Conservation (phyloP, 2,113 vertebrate species). For the Xenus cinereus region DNA sequence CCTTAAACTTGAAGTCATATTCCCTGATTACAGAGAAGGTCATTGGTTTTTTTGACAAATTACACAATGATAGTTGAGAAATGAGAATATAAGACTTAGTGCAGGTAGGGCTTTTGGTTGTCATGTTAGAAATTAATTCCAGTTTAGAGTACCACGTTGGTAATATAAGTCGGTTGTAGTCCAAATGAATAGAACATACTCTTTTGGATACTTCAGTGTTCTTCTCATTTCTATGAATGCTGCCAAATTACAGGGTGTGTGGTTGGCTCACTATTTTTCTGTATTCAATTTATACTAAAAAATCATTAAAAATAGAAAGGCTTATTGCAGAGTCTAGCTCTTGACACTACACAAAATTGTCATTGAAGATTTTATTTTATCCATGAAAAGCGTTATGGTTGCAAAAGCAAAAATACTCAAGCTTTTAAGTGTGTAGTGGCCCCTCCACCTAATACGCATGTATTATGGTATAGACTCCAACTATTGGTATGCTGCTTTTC, state of each 20-base stretch:
- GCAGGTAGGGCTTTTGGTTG: not conserved
- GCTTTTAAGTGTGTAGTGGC: not conserved
- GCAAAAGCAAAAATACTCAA: not conserved
- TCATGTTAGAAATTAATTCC: not conserved
- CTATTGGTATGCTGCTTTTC: not conserved
- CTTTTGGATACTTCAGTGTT: not conserved
- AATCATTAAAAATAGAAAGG: too few species aligned
- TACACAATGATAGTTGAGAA: not conserved
- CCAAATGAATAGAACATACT: not conserved
- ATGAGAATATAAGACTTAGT: not conserved
- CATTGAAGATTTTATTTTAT: not conserved
- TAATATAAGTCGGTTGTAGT: not conserved
- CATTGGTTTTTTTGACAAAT: not conserved
- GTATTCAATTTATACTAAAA: too few species aligned
- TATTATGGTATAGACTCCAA: not conserved
- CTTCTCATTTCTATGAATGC: not conserved
- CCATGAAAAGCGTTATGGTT: not conserved
- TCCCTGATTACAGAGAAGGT: not conserved
- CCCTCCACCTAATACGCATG: accelerated
- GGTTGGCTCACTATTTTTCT: not conserved
- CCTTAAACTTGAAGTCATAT: not conserved
- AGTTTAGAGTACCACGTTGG: not conserved
- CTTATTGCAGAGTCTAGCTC: not conserved
- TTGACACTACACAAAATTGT: not conserved
- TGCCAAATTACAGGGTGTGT: not conserved